phyloP scores from a whole-genome alignment of 2,888 invertebrate species.

The Tetragnatha montana region DNA sequence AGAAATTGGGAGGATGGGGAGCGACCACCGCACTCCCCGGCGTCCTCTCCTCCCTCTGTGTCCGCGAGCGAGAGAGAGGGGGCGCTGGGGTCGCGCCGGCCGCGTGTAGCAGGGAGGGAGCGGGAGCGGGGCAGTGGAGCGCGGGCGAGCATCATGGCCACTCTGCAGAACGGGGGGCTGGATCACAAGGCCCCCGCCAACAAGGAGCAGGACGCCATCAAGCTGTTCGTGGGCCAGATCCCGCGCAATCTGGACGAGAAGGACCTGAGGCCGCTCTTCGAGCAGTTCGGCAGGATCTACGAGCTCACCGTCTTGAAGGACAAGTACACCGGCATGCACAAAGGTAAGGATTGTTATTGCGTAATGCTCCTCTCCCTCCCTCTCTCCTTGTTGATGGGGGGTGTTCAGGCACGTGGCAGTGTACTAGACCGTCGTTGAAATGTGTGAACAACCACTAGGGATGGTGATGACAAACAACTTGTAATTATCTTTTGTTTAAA shows the following conservation, averaged over 20 bases:
- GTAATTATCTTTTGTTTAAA: no score
- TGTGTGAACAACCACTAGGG: neutral
- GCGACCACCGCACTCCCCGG: neutral
- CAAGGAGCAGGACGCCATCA: constrained; percentile 71
- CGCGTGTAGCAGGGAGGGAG: constrained; percentile 28
- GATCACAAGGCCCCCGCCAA: constrained; percentile 42
- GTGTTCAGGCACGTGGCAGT: constrained; percentile 8
- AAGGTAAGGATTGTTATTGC: constrained; percentile 82
- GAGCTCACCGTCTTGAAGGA: constrained; percentile 96
- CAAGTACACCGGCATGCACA: constrained; percentile 95
- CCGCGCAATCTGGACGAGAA: constrained; percentile 92
- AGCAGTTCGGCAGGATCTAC: constrained; percentile 94
- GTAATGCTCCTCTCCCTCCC: constrained; percentile 30
- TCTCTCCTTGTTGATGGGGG: neutral
- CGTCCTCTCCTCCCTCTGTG: neutral
- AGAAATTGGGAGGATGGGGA: neutral
- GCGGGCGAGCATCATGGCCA: constrained; percentile 71
- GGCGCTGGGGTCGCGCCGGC: constrained; percentile 41
- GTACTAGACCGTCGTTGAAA: neutral
- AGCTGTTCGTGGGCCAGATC: constrained; percentile 85
- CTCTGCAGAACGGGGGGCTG: constrained; percentile 70
- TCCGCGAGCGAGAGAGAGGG: neutral
- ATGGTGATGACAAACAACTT: neutral
- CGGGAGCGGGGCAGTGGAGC: constrained; percentile 52
- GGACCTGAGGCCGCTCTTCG: constrained; percentile 91